Percentiles rank a stretch among this genome's conserved stretches.
phyloP scores from a whole-genome alignment of 2,113 vertebrate genomes.

The Peromyscus polionotus region DNA sequence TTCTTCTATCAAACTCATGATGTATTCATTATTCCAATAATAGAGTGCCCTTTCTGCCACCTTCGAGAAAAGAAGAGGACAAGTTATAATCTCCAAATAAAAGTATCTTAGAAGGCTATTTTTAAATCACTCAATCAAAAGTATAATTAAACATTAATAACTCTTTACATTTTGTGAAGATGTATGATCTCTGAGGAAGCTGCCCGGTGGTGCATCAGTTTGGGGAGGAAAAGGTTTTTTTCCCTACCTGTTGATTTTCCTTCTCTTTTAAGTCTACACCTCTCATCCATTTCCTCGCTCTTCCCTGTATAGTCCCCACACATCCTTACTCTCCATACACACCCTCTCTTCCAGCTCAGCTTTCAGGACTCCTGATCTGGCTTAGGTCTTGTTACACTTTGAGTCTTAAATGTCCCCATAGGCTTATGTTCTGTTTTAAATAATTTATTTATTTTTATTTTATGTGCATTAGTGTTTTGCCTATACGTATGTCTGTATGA shows the following conservation, averaged over 20 bases:
- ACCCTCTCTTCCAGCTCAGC: no score
- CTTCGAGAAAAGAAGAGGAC: slow-evolving; percentile 83
- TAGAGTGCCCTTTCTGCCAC: slow-evolving; percentile 98
- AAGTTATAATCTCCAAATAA: slow-evolving; percentile 47
- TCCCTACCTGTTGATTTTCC: neutral
- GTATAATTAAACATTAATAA: slow-evolving; percentile 64
- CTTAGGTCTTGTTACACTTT: neutral
- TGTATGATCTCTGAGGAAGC: slow-evolving; percentile 51
- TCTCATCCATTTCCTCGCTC: neutral
- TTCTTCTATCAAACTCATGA: slow-evolving; percentile 99
- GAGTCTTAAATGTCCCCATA: neutral
- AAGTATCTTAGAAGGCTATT: slow-evolving; percentile 54
- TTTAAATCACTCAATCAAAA: slow-evolving; percentile 55
- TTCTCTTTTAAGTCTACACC: neutral
- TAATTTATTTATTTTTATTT: neutral
- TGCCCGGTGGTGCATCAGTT: slow-evolving; percentile 3
- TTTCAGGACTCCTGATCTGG: neutral
- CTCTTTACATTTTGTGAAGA: slow-evolving; percentile 28
- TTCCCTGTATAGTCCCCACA: no score
- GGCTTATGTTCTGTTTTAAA: neutral
- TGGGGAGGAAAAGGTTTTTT: neutral
- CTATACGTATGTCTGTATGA: neutral
- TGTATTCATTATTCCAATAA: slow-evolving; percentile 99
- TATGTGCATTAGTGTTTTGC: neutral
- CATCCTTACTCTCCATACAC: neutral